Conservation (phyloP, 2,888 invertebrate species). For the Nomada ferruginata region DNA sequence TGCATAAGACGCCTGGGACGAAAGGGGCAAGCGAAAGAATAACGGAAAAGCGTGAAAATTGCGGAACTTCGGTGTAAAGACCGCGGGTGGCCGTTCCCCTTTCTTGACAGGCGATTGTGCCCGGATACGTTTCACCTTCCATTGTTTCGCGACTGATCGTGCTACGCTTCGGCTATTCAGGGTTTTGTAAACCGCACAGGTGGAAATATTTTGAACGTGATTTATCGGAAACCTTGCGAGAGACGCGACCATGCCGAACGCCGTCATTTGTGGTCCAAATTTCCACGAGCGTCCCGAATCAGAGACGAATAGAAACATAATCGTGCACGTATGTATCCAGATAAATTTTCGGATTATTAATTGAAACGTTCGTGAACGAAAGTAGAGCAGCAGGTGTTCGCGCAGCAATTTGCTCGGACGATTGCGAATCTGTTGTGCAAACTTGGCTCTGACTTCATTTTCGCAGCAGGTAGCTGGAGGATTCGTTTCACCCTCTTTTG, state of each 20-base stretch:
- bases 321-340: neutral
- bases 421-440: conserved; percentile 21
- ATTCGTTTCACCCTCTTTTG: conserved; percentile 43
- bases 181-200: conserved; percentile 49
- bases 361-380: neutral
- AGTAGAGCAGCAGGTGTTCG: neutral
- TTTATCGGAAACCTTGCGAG: conserved; percentile 41
- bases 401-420: conserved; percentile 16
- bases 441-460: conserved; percentile 20
- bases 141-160: conserved; percentile 62
- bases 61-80: conserved; percentile 67
- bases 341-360: neutral
- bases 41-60: conserved; percentile 73
- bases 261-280: neutral
- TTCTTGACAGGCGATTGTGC: conserved; percentile 37
- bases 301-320: neutral
- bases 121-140: conserved; percentile 56
- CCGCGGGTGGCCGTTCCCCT: conserved; percentile 61
- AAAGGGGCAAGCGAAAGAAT: conserved; percentile 25
- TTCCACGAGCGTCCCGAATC: neutral
- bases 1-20: conserved; percentile 55
- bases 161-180: conserved; percentile 30
- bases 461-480: conserved; percentile 40
- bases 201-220: conserved; percentile 44
- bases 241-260: neutral